Evolutionary conservation across 2,113 vertebrate genomes (phyloP).

Genomic region (Hippocampus abdominalis): DNA sequence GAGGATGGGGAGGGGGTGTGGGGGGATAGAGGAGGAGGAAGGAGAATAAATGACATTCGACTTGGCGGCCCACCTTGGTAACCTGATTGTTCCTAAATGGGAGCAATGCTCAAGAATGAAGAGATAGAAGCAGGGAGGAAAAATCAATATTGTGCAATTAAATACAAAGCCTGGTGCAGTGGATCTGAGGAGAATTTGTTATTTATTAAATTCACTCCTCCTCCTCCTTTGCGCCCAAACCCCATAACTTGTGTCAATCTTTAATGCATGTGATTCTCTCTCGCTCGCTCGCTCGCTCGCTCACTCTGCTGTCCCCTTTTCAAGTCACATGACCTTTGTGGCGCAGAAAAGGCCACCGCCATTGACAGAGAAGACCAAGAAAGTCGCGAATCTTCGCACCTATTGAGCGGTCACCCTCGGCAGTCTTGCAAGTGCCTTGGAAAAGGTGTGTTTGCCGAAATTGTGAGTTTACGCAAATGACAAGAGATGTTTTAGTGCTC

Average conservation of each 20-base stretch:
- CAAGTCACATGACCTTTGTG: constrained; percentile 62
- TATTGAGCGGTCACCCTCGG: constrained; percentile 42
- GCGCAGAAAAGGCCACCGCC: constrained; percentile 47
- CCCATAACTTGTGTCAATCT: constrained; percentile 46
- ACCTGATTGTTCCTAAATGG: constrained; percentile 74
- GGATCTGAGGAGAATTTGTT: constrained; percentile 70
- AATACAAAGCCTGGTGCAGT: constrained; percentile 69
- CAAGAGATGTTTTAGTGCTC: background rate
- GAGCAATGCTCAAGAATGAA: constrained; percentile 53
- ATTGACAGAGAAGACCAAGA: constrained; percentile 47
- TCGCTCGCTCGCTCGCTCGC: background rate
- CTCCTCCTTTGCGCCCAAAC: constrained; percentile 37
- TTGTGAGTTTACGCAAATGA: background rate
- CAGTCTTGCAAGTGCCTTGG: background rate
- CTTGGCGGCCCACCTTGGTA: constrained; percentile 61
- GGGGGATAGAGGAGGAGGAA: background rate
- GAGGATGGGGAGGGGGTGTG: background rate
- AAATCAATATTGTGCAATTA: constrained; percentile 77
- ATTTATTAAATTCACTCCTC: constrained; percentile 70
- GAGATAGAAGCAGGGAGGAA: constrained; percentile 55
- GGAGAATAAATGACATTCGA: constrained; percentile 57
- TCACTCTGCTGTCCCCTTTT: constrained; percentile 40
- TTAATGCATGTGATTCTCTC: constrained; percentile 53
- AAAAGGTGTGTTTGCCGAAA: background rate
- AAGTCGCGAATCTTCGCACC: constrained; percentile 45